Base-by-base conservation (phyloP, 23 tunicate species). In the Ciona savignyi region DNA sequence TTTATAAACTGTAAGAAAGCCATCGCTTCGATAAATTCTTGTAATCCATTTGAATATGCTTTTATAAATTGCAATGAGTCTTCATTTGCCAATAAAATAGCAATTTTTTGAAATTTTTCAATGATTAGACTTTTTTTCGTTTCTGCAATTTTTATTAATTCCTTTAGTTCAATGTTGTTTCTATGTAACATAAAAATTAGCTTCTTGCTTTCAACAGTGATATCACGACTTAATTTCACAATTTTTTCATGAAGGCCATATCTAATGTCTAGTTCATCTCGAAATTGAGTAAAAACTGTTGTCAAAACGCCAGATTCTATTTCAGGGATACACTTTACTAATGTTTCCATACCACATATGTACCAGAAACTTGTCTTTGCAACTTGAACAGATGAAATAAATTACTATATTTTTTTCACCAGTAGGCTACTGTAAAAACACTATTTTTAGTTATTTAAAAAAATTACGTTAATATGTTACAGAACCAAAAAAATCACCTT, bases 11-110 rank as follows among this genome's bases (percentile, higher is more conserved):
- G 28, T 42, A 81, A 24, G 34, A 81, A 74, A 23, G 86, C 63
- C 35, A 27, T 66, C 23, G 86, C 86, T 48, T 81, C 86, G 23
- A 81, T 81, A 67, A 64, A 81, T 29, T 81, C 86, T 28, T 81
- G 86, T n/a, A 81, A 49, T 25, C 86, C 86, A 19, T 79, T 65
- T 2, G 86, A 81, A 48, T 51, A 81, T 20, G 79, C 86, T 23
- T 79, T 66, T 6, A 81, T 29, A 35, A 62, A 81, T 56, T 62
- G 65, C 29, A 42, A 66, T 28, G 86, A 20, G 35, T 81, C 86
- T 4, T 61, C 66, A 28, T 48, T 31, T 23, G 32, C 26, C 48
- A 81, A 63, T 48, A 74, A 78, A 3, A 27, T 26, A 1, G 86
- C 86, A 3, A 81, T 15, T 74, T 81, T 31, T 23, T 67, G 63